Percentiles rank a stretch among this genome's conserved stretches.
phyloP scores from a whole-genome alignment of 2,113 vertebrate genomes.

The Ciconia stormi region DNA sequence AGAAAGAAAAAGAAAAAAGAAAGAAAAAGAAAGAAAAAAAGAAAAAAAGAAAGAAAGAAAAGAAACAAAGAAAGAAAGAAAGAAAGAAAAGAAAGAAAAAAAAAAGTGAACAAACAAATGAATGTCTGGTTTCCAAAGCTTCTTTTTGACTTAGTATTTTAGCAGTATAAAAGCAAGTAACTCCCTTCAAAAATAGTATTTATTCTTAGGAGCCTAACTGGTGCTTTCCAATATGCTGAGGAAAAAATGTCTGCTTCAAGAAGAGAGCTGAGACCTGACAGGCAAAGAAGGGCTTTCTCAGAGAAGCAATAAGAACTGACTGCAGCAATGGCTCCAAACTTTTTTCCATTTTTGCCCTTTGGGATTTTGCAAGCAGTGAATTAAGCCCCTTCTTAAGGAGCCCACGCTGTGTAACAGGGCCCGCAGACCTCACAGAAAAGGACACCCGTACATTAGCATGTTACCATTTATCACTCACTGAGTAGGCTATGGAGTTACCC shows the following conservation, averaged over 20 bases:
- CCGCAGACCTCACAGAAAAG: constrained; percentile 57
- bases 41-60: no score
- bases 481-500: not conserved
- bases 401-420: not conserved
- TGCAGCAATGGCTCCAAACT: not conserved
- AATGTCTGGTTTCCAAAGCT: not conserved
- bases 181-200: not conserved
- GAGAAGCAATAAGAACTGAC: not conserved
- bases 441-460: not conserved
- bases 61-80: no score
- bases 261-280: not conserved
- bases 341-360: not conserved
- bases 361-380: not conserved
- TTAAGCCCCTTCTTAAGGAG: not conserved
- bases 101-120: no score
- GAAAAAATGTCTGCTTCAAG: not conserved
- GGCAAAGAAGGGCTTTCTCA: not conserved
- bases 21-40: not conserved
- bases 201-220: not conserved
- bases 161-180: not conserved
- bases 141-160: not conserved
- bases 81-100: no score
- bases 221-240: not conserved
- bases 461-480: constrained; percentile 37
- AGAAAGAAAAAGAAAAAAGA: no score